phyloP scores from a whole-genome alignment of 2,888 invertebrate species.

The Stegana nigrithorax region DNA sequence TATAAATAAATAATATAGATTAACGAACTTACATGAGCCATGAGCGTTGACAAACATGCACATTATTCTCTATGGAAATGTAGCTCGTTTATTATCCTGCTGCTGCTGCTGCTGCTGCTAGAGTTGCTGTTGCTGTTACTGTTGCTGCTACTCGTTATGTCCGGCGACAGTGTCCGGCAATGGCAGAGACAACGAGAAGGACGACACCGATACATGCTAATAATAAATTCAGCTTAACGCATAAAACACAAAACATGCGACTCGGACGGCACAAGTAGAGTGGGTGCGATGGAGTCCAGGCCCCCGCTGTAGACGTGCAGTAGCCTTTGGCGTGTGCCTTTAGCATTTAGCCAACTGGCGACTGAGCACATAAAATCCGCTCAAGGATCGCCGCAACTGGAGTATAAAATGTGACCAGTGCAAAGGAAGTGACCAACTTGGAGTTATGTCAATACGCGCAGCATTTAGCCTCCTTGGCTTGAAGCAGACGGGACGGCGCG shows the following conservation, averaged over 20 bases:
- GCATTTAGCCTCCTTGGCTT: neutral
- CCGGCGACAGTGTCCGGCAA: neutral
- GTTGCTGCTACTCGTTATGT: neutral
- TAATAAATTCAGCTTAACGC: slow-evolving; percentile 6
- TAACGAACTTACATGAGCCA: slow-evolving; percentile 15
- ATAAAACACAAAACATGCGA: neutral
- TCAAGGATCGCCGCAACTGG: neutral
- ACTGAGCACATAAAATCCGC: too few species aligned
- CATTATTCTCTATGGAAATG: slow-evolving; percentile 16
- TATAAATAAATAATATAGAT: slow-evolving; percentile 18
- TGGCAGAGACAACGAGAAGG: neutral
- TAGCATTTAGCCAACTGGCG: too few species aligned
- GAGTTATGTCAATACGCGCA: slow-evolving; percentile 7
- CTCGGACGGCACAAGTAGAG: too few species aligned
- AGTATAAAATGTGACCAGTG: slow-evolving; percentile 11
- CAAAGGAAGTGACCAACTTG: neutral
- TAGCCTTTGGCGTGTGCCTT: too few species aligned
- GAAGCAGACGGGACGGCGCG: too few species aligned
- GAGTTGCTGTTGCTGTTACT: neutral
- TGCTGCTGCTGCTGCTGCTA: neutral
- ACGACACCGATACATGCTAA: slow-evolving; percentile 9
- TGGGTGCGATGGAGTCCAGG: too few species aligned
- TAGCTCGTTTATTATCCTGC: slow-evolving; percentile 11
- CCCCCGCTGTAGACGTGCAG: too few species aligned
- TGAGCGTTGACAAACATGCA: neutral